Evolutionary conservation across 2,113 vertebrate species (phyloP).

Genomic region (Vombatus ursinus): DNA sequence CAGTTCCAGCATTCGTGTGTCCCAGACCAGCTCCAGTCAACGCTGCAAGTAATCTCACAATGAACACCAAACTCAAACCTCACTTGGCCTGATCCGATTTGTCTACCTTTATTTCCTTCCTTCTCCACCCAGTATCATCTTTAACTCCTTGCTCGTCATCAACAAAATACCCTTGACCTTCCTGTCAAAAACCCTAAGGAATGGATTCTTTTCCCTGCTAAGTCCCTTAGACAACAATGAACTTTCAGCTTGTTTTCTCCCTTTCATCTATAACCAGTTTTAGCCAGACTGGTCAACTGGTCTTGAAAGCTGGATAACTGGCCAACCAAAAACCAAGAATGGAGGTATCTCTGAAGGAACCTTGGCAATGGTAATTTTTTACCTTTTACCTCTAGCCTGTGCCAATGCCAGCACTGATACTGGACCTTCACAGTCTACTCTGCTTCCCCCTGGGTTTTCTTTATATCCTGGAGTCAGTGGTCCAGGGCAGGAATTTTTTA

Average conservation of each 20-base stretch:
- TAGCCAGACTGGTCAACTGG: neutral
- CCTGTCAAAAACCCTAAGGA: conserved; percentile 21
- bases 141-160: conserved; percentile 1
- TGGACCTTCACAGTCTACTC: neutral
- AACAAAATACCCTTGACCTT: neutral
- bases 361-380: neutral
- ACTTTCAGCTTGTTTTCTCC: neutral
- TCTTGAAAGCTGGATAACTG: neutral
- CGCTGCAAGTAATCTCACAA: conserved; percentile 52
- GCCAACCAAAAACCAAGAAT: neutral
- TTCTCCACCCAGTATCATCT: neutral
- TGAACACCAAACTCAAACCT: neutral
- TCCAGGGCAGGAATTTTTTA: neutral
- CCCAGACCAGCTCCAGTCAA: conserved; percentile 50
- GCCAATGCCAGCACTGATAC: neutral
- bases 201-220: conserved; percentile 1
- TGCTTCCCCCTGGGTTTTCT: neutral
- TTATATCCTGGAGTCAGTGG: neutral
- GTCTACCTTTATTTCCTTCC: neutral
- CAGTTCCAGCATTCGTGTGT: neutral
- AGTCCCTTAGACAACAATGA: neutral
- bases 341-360: neutral
- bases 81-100: too few relatives aligned
- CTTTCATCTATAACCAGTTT: neutral
- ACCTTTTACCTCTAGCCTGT: neutral